These are phyloP conservation scores for Macquaria australasica DNA, from an alignment of 2,113 vertebrate species.

Conservation along the genomic window DNA sequence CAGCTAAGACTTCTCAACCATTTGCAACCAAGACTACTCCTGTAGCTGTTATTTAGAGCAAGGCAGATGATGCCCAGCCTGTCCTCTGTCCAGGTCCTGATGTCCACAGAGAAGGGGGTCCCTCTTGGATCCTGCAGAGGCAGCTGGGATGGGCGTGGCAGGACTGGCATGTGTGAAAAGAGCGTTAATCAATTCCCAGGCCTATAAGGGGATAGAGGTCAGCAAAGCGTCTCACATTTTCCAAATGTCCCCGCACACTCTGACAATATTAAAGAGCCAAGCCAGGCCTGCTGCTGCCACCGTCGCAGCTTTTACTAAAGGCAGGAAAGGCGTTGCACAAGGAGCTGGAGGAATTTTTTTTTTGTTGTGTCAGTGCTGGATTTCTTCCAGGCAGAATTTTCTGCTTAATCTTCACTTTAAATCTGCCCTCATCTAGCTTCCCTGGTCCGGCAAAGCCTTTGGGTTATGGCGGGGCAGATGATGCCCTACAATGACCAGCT, in stretches of 20 bases:
- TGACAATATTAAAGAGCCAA: conserved; percentile 37
- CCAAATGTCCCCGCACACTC: conserved; percentile 39
- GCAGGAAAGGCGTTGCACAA: conserved; percentile 45
- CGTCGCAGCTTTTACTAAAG: conserved; percentile 25
- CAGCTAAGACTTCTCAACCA: neutral
- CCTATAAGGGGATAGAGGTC: conserved; percentile 48
- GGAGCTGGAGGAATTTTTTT: conserved; percentile 32
- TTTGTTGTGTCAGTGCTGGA: conserved; percentile 54
- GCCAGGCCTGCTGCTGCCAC: conserved; percentile 11
- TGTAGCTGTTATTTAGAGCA: neutral
- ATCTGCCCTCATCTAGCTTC: conserved; percentile 71
- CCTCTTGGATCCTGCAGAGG: conserved; percentile 20
- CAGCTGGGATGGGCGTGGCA: conserved; percentile 45
- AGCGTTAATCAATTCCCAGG: conserved; percentile 53
- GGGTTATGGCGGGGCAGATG: conserved; percentile 50
- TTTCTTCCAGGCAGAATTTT: conserved; percentile 75
- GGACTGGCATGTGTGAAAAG: conserved; percentile 53
- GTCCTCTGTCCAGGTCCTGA: conserved; percentile 20
- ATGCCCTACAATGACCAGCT: conserved; percentile 70
- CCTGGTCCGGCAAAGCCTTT: conserved; percentile 63
- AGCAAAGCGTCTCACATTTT: conserved; percentile 53
- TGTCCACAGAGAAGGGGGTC: conserved; percentile 16
- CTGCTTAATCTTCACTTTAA: conserved; percentile 79
- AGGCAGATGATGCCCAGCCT: neutral
- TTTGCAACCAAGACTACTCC: neutral